Evolutionary conservation across 2,797 vertebrate species (phyloP).

Genomic region (Tragopan temminckii): DNA sequence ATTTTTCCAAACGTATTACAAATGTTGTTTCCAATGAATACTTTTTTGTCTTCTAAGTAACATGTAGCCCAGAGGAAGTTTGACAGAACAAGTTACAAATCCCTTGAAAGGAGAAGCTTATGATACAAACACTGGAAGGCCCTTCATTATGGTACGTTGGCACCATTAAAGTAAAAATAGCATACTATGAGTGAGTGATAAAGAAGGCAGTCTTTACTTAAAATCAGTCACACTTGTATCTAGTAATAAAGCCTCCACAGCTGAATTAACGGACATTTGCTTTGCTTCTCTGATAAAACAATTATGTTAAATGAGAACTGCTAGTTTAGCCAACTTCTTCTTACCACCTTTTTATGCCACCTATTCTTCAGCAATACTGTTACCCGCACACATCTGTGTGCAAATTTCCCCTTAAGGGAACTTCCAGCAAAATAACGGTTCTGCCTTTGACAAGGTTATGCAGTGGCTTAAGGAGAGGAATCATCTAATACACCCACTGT

Average conservation of each 20-base stretch:
- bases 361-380: slow-evolving; percentile 14
- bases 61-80: slow-evolving; percentile 27
- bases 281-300: slow-evolving; percentile 12
- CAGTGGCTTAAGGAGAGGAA: neutral
- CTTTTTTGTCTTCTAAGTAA: slow-evolving; percentile 39
- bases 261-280: slow-evolving; percentile 17
- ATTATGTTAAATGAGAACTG: slow-evolving; percentile 31
- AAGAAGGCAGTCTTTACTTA: slow-evolving; percentile 31
- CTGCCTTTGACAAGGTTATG: neutral
- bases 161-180: neutral
- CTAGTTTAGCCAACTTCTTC: slow-evolving; percentile 33
- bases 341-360: neutral
- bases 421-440: neutral
- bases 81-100: slow-evolving; percentile 56
- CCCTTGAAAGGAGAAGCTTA: slow-evolving; percentile 73
- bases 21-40: slow-evolving; percentile 33
- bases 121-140: slow-evolving; percentile 67
- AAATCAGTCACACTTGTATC: slow-evolving; percentile 35
- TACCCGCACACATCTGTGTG: neutral
- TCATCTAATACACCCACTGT: neutral
- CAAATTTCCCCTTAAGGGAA: slow-evolving; percentile 1
- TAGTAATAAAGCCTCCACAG: slow-evolving; percentile 21
- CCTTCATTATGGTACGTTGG: slow-evolving; percentile 28
- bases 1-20: slow-evolving; percentile 32
- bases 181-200: slow-evolving; percentile 26